Evolutionary conservation across 2,888 invertebrate genomes (phyloP), one percentile per base, ranked within the genome.

Genomic region (Sminthurides aquaticus): DNA sequence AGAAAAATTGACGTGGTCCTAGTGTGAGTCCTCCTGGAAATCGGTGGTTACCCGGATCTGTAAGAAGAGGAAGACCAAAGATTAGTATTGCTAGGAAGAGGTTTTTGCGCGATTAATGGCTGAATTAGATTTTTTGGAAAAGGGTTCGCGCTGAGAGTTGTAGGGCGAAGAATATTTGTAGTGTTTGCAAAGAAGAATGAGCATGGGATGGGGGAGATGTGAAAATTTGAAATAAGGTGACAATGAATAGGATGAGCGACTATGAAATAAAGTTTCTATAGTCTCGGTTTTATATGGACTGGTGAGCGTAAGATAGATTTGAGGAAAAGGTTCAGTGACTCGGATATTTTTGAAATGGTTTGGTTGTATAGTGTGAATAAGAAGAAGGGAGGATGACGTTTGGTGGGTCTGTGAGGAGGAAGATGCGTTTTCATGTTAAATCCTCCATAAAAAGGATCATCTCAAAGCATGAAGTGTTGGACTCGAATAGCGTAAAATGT

Each of bases 21-120:
- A 71, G 61, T 52, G 71, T 68, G 52, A 73, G 68, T 67, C 62
- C 8, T 66, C 73, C 73, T 43, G 71, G 67, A 49, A 73, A 69
- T 62, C 71, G 73, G 59, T 71, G 69, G 34, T 69, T 68, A 60
- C 71, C 70, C 48, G 70, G 71, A 65, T 60, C 65, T 66, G 25
- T 22, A 49, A 56, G 25, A 1, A 18, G n/a, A 65, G 55, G 29
- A 24, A 58, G 57, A 5, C 25, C 48, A 43, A 15, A 43, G 11
- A 43, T 43, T 43, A 43, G 18, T 43, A 15, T 15, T 15, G 48
- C 48, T n/a, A n/a, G n/a, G n/a, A n/a, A n/a, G n/a, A n/a, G n/a
- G n/a, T n/a, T n/a, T n/a, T n/a, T n/a, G n/a, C n/a, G n/a, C n/a
- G n/a, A n/a, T n/a, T n/a, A n/a, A n/a, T n/a, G n/a, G n/a, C n/a